Evolutionary conservation across 2,888 invertebrate genomes (phyloP).

Genomic region (Drosophila peninsularis): DNA sequence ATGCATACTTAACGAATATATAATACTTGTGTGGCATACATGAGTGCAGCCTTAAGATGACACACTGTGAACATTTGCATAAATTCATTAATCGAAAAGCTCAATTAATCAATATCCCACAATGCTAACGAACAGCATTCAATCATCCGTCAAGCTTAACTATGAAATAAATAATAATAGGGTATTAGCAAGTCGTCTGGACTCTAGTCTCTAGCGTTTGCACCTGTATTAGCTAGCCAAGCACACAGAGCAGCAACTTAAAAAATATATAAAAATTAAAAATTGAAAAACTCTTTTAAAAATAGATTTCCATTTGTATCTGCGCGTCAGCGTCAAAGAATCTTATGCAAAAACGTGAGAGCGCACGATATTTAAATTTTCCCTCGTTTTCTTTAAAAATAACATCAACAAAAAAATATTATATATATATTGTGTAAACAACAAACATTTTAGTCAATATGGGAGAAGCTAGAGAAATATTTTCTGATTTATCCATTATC

Average conservation of each 20-base stretch:
- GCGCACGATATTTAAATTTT: conserved; percentile 45
- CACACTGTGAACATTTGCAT: conserved; percentile 10
- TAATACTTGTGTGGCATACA: neutral
- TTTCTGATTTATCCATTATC: conserved; percentile 28
- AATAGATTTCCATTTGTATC: conserved; percentile 70
- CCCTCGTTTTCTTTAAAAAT: conserved; percentile 18
- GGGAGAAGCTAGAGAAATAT: conserved; percentile 11
- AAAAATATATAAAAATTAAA: conserved; percentile 25
- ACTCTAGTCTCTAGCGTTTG: conserved; percentile 11
- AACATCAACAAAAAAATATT: conserved; percentile 8
- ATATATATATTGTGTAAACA: conserved; percentile 53
- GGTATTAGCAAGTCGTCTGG: conserved; percentile 28
- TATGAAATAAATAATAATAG: conserved; percentile 12
- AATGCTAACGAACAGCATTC: neutral
- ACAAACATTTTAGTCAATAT: conserved; percentile 47
- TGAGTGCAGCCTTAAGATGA: neutral
- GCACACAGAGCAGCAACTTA: conserved; percentile 36
- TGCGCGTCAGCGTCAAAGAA: conserved; percentile 67
- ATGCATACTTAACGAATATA: conserved; percentile 10
- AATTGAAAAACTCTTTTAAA: conserved; percentile 26
- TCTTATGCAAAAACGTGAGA: conserved; percentile 76
- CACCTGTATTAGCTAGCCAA: conserved; percentile 60
- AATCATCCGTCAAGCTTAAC: neutral
- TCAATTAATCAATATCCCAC: neutral
- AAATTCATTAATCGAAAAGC: no score